Conservation (phyloP, 2,888 invertebrate species). For the Siphlonurus alternatus region DNA sequence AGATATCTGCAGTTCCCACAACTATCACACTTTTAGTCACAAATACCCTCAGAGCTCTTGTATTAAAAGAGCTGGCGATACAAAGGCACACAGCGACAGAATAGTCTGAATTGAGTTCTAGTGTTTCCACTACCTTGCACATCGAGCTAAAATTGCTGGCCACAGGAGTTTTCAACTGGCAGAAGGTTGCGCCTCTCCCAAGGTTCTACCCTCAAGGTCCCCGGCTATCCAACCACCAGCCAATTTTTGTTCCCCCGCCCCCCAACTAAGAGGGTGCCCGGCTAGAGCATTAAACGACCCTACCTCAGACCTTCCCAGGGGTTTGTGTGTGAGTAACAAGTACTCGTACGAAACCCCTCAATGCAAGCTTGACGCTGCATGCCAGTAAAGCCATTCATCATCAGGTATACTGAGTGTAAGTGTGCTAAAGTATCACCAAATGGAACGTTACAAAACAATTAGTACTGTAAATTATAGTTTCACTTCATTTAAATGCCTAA, state of each 20-base stretch:
- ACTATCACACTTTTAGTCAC: not conserved
- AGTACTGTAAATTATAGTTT: too few species aligned
- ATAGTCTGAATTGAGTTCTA: slow-evolving; percentile 78
- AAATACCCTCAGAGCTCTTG: not conserved
- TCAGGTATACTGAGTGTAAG: too few species aligned
- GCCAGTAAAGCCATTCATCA: not conserved
- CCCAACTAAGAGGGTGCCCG: slow-evolving; percentile 44
- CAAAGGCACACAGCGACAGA: slow-evolving; percentile 41
- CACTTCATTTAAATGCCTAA: too few species aligned
- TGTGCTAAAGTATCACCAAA: too few species aligned
- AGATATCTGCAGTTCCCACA: not conserved
- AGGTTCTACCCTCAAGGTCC: slow-evolving; percentile 30
- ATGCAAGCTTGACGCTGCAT: slow-evolving; percentile 8
- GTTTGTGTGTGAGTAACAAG: slow-evolving; percentile 11
- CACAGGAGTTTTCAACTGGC: slow-evolving; percentile 50
- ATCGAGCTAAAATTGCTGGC: slow-evolving; percentile 60
- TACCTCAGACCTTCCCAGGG: slow-evolving; percentile 33
- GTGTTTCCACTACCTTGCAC: slow-evolving; percentile 42
- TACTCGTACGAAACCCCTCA: slow-evolving; percentile 5
- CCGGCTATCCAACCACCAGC: slow-evolving; percentile 31
- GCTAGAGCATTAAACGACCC: slow-evolving; percentile 43
- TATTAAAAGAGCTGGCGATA: not conserved
- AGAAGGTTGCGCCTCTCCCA: slow-evolving; percentile 31
- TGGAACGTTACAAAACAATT: too few species aligned
- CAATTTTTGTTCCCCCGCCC: slow-evolving; percentile 60